Evolutionary conservation across 2,797 vertebrate species (phyloP), one percentile per base, ranked within the genome.

Genomic region (Characodon lateralis): DNA sequence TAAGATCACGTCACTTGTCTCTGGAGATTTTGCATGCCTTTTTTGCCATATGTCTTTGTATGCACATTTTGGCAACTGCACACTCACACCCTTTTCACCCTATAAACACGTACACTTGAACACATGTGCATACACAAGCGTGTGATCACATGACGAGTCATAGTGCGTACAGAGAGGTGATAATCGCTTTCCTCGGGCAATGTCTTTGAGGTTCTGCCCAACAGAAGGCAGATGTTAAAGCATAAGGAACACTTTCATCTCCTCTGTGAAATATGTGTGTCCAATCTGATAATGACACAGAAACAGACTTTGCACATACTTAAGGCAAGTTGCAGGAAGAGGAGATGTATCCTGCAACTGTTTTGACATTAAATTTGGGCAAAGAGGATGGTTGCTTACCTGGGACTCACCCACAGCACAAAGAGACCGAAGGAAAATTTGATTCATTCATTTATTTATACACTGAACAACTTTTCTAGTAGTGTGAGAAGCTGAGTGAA

Each of bases 231-330:
- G 91, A 94, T 95, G 89, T 93, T 90, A 72, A 78, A 87, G 85
- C 87, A 81, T 86, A 79, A 85, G 78, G 80, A 92, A 85, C 83
- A 87, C 94, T 95, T 95, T 95, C 91, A 95, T 95, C 92, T 93
- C 79, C 70, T 84, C 83, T 90, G 89, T 89, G 90, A 94, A 92
- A 93, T 90, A 72, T 41, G 91, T 96, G 94, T 95, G 95, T 95
- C 95, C 89, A 95, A 96, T 95, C 80, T 88, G 90, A 93, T 95
- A 93, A 95, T 93, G 93, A 89, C 88, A 80, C 83, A 76, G 80
- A 83, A 87, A 83, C 81, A 89, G 87, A 90, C 89, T 91, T 86
- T 86, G 84, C 83, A 63, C 80, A 87, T 88, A 93, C 88, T 93
- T 87, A 83, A 88, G 85, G 76, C 66, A 65, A 79, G 76, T 85